Percentiles rank a stretch among this genome's conserved stretches.
Conservation (phyloP, 2,113 vertebrate species). For the Cyprinus carpio region DNA sequence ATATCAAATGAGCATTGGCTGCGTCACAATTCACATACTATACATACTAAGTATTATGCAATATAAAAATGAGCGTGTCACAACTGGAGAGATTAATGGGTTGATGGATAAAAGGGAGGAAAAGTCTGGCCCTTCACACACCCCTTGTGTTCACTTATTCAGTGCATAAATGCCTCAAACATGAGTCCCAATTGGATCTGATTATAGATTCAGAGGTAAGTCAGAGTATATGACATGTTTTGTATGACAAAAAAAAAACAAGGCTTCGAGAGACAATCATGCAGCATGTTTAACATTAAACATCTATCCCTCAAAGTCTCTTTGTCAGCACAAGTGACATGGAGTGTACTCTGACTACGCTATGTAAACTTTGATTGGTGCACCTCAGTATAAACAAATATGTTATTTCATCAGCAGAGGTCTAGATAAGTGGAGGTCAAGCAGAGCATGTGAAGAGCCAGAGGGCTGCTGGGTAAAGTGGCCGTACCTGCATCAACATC, state of each 20-base stretch:
- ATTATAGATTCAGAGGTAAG: background rate
- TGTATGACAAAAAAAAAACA: background rate
- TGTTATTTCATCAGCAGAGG: background rate
- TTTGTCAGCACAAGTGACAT: background rate
- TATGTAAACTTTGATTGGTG: background rate
- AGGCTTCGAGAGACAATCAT: background rate
- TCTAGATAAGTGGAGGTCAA: background rate
- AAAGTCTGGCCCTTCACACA: slow-evolving; percentile 23
- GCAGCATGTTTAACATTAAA: no score
- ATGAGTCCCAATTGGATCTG: background rate
- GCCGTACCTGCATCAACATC: slow-evolving; percentile 89
- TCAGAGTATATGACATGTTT: background rate
- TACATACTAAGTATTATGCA: background rate
- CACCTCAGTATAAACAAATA: background rate
- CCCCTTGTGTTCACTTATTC: slow-evolving; percentile 8
- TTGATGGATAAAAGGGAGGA: background rate
- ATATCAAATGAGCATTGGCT: background rate
- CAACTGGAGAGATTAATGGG: background rate
- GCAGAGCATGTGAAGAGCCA: background rate
- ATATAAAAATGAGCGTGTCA: background rate
- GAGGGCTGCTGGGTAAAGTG: background rate
- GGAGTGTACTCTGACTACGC: background rate
- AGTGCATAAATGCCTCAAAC: background rate
- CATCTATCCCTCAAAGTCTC: background rate
- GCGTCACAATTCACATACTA: background rate